Evolutionary conservation across 2,888 invertebrate genomes (phyloP).

Genomic region (Ornithoptera alexandrae): DNA sequence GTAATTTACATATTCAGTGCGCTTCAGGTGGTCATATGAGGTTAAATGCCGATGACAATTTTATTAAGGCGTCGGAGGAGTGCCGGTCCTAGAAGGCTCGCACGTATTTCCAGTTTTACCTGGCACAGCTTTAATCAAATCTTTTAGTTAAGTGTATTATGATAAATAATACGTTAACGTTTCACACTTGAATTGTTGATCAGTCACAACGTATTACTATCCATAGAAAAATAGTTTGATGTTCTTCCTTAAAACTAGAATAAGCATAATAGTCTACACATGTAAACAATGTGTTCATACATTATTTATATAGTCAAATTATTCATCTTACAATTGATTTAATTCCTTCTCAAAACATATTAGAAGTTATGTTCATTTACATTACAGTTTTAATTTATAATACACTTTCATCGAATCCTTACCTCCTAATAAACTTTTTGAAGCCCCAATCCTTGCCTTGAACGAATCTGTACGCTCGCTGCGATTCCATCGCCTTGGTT

Average conservation of each 20-base stretch:
- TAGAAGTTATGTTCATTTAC: not conserved
- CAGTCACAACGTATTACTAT: no score
- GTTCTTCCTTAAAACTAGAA: not conserved
- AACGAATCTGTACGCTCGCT: constrained; percentile 98
- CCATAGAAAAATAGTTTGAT: not conserved
- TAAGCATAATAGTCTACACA: not conserved
- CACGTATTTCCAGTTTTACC: constrained; percentile 24
- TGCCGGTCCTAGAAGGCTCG: constrained; percentile 14
- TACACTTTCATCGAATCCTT: constrained; percentile 36
- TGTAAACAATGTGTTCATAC: not conserved
- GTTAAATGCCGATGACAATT: constrained; percentile 27
- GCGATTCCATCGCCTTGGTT: constrained; percentile 99
- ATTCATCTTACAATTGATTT: not conserved
- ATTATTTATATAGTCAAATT: not conserved
- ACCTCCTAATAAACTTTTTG: constrained; percentile 98
- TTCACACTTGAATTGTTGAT: not conserved
- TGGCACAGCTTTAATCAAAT: constrained; percentile 3
- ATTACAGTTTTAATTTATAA: not conserved
- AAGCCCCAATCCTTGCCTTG: constrained; percentile 99
- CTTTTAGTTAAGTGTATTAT: constrained; percentile 16
- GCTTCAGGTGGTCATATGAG: not conserved
- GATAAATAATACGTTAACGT: constrained; percentile 1
- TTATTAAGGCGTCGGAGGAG: constrained; percentile 19
- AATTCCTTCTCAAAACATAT: not conserved
- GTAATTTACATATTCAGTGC: constrained; percentile 3